Evolutionary conservation across 2,888 invertebrate species (phyloP).

Genomic region (Nasonovia ribisnigri): DNA sequence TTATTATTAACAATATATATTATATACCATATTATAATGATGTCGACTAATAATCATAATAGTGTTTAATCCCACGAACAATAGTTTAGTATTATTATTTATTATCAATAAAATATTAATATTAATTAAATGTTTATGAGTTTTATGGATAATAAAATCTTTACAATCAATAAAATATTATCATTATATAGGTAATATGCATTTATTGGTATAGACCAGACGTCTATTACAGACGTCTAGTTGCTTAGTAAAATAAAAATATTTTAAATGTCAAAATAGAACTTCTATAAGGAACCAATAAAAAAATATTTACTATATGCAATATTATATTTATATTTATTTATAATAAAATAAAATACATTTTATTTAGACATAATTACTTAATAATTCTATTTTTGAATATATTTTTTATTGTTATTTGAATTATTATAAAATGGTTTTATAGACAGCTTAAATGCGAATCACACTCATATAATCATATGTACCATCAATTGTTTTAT

Average conservation of each 20-base stretch:
- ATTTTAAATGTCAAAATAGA: neutral
- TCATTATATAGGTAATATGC: neutral
- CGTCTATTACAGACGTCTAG: too few species aligned
- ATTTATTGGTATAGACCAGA: too few species aligned
- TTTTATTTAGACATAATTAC: neutral
- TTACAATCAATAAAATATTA: neutral
- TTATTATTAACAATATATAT: too few species aligned
- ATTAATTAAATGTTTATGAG: neutral
- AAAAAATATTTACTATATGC: neutral
- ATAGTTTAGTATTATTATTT: neutral
- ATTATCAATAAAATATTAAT: neutral
- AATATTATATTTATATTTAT: neutral
- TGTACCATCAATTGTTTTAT: neutral
- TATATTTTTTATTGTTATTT: neutral
- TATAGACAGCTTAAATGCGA: neutral
- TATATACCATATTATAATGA: neutral
- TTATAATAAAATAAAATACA: neutral
- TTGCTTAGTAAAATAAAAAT: neutral
- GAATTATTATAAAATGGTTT: neutral
- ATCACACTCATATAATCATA: neutral
- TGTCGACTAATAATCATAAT: neutral
- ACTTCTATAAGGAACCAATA: neutral
- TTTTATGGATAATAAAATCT: constrained; percentile 1
- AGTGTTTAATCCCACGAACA: too few species aligned
- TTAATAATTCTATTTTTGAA: neutral